phyloP scores from a whole-genome alignment of 2,888 invertebrate genomes.

The Machimus rusticus region DNA sequence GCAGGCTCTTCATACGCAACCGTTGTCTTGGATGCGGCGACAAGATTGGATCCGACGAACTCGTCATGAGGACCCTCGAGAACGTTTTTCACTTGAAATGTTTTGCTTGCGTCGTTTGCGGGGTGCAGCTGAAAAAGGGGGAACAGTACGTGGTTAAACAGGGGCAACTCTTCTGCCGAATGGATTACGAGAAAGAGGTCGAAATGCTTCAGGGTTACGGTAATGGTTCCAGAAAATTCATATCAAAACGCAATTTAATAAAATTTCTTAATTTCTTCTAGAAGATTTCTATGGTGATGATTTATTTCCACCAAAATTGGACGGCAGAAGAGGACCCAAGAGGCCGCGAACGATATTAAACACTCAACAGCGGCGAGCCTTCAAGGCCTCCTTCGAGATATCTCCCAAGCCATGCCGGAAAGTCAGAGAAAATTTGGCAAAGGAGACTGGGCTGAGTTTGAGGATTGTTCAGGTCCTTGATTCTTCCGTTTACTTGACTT shows the following conservation, averaged over 20 bases:
- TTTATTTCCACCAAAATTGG: slow-evolving; percentile 67
- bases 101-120: slow-evolving; percentile 81
- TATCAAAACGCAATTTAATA: slow-evolving; percentile 36
- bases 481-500: not conserved
- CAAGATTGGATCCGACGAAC: slow-evolving; percentile 75
- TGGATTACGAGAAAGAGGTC: slow-evolving; percentile 82
- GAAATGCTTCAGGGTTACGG: slow-evolving; percentile 73
- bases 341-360: slow-evolving; percentile 84
- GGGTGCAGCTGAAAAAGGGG: slow-evolving; percentile 77
- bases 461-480: slow-evolving; percentile 79
- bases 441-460: slow-evolving; percentile 84
- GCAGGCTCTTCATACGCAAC: slow-evolving; percentile 75
- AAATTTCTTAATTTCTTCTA: slow-evolving; percentile 49
- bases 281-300: slow-evolving; percentile 70
- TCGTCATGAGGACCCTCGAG: slow-evolving; percentile 79
- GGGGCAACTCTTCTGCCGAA: slow-evolving; percentile 79
- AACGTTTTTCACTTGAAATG: slow-evolving; percentile 81
- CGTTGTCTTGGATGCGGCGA: slow-evolving; percentile 77
- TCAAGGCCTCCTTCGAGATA: slow-evolving; percentile 85
- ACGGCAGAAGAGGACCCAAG: slow-evolving; percentile 79
- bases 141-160: slow-evolving; percentile 82
- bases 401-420: slow-evolving; percentile 86
- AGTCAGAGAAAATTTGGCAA: slow-evolving; percentile 81
- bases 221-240: slow-evolving; percentile 46
- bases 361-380: slow-evolving; percentile 81